Conservation (phyloP, 2,113 vertebrate genomes). For the Syngnathus typhle region DNA sequence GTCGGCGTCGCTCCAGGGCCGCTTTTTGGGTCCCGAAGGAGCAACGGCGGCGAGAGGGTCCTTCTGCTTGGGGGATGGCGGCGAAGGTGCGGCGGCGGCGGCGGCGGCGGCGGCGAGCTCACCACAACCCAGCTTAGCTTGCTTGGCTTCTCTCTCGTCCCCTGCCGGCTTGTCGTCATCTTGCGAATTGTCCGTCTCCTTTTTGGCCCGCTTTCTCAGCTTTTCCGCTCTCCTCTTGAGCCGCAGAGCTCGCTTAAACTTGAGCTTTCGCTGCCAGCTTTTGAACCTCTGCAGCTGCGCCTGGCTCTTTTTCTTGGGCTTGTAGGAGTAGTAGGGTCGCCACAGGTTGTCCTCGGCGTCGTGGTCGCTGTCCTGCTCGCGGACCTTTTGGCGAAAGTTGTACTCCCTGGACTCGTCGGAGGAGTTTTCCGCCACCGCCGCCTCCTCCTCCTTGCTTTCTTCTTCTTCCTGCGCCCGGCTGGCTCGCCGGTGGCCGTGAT, state of each 20-base stretch:
- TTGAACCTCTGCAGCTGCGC: conserved; percentile 72
- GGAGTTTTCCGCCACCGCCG: conserved; percentile 48
- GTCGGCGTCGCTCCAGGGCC: conserved; percentile 66
- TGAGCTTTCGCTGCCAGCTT: conserved; percentile 74
- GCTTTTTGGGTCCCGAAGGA: conserved; percentile 50
- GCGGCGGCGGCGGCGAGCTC: conserved; percentile 35
- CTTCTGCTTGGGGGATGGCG: conserved; percentile 43
- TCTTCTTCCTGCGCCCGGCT: conserved; percentile 40
- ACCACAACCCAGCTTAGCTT: conserved; percentile 36
- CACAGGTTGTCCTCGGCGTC: conserved; percentile 82
- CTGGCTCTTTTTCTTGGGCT: conserved; percentile 79
- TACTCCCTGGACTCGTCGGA: conserved; percentile 61
- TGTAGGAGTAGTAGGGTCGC: conserved; percentile 88
- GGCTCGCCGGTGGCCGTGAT: conserved; percentile 56
- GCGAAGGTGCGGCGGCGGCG: conserved; percentile 47
- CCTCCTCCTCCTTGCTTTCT: conserved; percentile 39
- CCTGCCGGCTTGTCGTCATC: conserved; percentile 38
- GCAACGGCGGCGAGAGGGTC: conserved; percentile 46
- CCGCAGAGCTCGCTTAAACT: conserved; percentile 71
- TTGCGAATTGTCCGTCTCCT: conserved; percentile 50
- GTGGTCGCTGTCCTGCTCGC: conserved; percentile 75
- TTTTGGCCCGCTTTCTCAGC: conserved; percentile 52
- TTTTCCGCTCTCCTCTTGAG: conserved; percentile 73
- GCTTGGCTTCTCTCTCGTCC: conserved; percentile 31
- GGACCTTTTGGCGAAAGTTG: conserved; percentile 71